Evolutionary conservation across 2,797 vertebrate genomes (phyloP).

Genomic region (Florisuga fusca): DNA sequence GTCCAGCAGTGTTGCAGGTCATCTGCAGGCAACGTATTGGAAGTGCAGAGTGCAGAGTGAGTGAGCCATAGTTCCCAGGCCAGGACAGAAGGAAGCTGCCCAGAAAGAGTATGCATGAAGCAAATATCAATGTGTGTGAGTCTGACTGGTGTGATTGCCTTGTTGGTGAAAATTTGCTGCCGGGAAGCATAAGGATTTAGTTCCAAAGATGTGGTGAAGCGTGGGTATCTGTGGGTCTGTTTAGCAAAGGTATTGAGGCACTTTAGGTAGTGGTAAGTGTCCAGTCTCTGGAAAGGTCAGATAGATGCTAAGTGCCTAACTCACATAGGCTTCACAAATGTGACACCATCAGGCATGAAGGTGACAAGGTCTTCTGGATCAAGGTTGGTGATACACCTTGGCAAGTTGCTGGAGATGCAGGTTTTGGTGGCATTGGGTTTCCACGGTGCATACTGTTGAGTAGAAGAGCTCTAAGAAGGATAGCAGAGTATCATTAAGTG

Average conservation of each 20-base stretch:
- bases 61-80: not conserved
- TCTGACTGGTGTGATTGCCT: not conserved
- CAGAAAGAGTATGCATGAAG: not conserved
- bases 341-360: fast-evolving
- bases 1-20: not conserved
- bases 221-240: not conserved
- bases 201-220: not conserved
- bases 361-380: not conserved
- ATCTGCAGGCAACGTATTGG: fast-evolving
- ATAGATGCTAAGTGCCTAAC: not conserved
- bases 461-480: not conserved
- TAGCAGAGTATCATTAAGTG: not conserved
- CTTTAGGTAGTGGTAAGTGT: not conserved
- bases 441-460: not conserved
- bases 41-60: not conserved
- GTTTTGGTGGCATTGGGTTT: not conserved
- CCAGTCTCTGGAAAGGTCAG: not conserved
- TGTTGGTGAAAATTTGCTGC: not conserved
- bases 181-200: not conserved
- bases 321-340: not conserved
- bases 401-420: not conserved
- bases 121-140: not conserved
- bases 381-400: not conserved
- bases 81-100: not conserved
- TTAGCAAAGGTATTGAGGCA: not conserved